A percentile compares a stretch with the other conserved stretches of the same genome.
Evolutionary conservation across 2,888 invertebrate genomes (phyloP).

Genomic region (Callimorpha dominula): DNA sequence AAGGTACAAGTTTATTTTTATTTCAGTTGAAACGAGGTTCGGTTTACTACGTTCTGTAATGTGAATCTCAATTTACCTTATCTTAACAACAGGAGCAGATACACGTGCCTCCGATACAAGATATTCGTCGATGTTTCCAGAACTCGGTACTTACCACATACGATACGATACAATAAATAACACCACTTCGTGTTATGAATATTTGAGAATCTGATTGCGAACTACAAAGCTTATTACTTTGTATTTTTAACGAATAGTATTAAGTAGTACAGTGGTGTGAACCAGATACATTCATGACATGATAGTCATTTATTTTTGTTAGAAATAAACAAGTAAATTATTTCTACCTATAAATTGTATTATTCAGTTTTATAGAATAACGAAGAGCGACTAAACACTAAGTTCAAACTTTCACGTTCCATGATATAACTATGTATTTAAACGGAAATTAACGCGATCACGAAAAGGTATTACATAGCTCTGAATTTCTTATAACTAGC

Average conservation of each 20-base stretch:
- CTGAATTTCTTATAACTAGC: background rate
- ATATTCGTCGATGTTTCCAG: background rate
- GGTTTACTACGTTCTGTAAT: conserved; percentile 30
- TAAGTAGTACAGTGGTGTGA: no score
- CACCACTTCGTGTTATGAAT: background rate
- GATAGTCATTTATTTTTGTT: no score
- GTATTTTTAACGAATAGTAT: no score
- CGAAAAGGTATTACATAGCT: no score
- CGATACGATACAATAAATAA: background rate
- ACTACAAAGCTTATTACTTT: background rate
- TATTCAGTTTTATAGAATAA: background rate
- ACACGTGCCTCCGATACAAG: conserved; percentile 15
- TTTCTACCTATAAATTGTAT: background rate
- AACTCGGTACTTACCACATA: background rate
- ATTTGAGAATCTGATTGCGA: background rate
- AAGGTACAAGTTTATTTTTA: conserved; percentile 20
- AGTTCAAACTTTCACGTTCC: no score
- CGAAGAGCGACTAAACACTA: background rate
- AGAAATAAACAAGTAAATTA: background rate
- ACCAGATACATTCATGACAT: no score
- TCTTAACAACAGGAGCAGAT: conserved; percentile 29
- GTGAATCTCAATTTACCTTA: conserved; percentile 44
- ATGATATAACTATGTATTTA: no score
- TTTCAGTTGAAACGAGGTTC: conserved; percentile 16
- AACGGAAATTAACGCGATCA: no score